phyloP scores from a whole-genome alignment of 2,113 vertebrate genomes.

The Chamaea fasciata region DNA sequence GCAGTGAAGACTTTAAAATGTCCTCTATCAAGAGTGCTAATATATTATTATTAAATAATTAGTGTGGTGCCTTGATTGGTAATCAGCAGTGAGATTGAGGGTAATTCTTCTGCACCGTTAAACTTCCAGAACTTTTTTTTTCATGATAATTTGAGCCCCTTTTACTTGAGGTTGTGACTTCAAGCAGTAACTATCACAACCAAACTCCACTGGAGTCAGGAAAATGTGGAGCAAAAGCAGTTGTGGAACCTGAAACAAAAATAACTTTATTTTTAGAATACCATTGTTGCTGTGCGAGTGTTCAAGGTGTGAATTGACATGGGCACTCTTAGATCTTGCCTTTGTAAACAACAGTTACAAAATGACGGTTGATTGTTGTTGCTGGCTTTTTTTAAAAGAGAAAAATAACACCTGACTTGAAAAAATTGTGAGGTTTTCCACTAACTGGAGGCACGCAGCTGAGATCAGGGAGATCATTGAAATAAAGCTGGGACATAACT shows the following conservation, averaged over 20 bases:
- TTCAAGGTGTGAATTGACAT: neutral
- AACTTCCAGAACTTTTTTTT: neutral
- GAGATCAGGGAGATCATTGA: neutral
- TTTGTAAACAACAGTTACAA: neutral
- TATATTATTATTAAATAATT: neutral
- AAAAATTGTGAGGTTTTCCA: neutral
- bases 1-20: neutral
- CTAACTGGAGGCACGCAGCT: neutral
- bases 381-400: neutral
- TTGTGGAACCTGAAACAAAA: neutral
- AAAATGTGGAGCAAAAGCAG: neutral
- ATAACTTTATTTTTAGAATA: neutral
- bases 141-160: neutral
- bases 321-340: neutral
- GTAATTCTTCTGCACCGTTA: neutral
- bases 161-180: neutral
- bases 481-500: neutral
- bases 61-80: neutral
- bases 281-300: neutral
- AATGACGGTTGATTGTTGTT: neutral
- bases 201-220: neutral
- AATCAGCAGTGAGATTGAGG: neutral
- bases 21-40: neutral
- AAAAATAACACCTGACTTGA: neutral
- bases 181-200: neutral